A percentile compares a stretch with the other conserved stretches of the same genome.
These are phyloP conservation scores for Meloidogyne floridensis DNA, from an alignment of 1,140 invertebrate genomes.

Conservation along the genomic window DNA sequence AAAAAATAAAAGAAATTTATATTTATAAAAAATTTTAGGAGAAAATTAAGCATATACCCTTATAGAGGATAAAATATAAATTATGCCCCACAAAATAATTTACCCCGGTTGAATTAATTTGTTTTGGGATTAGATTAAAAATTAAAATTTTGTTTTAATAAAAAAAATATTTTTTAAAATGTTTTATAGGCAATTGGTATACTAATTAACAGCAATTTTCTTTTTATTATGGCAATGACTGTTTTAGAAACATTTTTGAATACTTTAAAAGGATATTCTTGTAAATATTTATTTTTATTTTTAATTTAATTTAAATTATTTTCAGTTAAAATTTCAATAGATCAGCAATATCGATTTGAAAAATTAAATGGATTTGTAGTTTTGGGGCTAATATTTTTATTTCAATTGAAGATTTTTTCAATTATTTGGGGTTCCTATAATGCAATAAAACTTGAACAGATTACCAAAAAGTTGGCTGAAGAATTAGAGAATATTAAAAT, in stretches of 20 bases:
- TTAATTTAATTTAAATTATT: not conserved
- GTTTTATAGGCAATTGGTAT: not conserved
- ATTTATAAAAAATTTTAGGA: not conserved
- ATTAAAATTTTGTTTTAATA: not conserved
- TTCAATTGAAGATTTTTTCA: slow-evolving; percentile 3
- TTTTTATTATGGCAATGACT: slow-evolving; percentile 6
- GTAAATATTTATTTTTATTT: not conserved
- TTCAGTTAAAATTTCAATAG: not conserved
- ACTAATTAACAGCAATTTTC: not conserved
- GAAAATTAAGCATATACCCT: too few relatives aligned
- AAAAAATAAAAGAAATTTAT: not conserved
- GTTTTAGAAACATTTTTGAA: not conserved
- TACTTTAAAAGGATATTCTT: not conserved
- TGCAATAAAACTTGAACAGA: not conserved
- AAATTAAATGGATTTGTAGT: slow-evolving; percentile 1
- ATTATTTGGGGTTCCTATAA: not conserved
- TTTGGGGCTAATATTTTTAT: not conserved
- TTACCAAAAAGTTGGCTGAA: not conserved
- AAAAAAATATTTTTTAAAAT: not conserved
- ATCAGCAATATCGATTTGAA: not conserved
- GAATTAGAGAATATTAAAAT: not conserved
- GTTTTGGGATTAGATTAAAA: not conserved
- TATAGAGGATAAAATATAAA: too few relatives aligned
- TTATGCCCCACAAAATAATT: too few relatives aligned
- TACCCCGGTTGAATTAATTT: too few relatives aligned